phyloP scores from a whole-genome alignment of 2,797 vertebrate genomes.

The Epinephelus malabaricus region DNA sequence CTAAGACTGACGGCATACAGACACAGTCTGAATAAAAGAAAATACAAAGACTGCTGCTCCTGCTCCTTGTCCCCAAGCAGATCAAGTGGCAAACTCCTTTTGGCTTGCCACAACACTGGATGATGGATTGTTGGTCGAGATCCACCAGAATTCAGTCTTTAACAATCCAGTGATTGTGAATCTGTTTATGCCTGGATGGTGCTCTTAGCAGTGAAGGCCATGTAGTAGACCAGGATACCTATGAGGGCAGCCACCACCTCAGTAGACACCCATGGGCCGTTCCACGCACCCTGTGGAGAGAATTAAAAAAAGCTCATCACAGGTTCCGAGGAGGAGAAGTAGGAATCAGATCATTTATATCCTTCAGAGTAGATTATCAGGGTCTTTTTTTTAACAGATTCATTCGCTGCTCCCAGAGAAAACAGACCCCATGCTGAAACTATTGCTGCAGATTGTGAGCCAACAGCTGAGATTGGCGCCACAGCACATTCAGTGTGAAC shows the following conservation, averaged over 20 bases:
- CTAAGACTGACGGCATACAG: constrained; percentile 56
- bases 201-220: constrained; percentile 92
- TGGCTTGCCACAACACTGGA: constrained; percentile 46
- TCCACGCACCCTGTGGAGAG: constrained; percentile 90
- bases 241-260: constrained; percentile 92
- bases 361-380: too few species aligned
- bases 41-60: constrained; percentile 64
- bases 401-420: too few species aligned
- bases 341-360: too few species aligned
- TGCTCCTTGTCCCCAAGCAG: constrained; percentile 48
- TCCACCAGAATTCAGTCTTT: constrained; percentile 73
- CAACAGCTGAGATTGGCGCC: too few species aligned
- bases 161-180: constrained; percentile 49
- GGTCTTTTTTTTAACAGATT: too few species aligned
- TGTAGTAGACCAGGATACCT: constrained; percentile 91
- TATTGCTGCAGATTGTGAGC: too few species aligned
- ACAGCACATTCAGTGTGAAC: too few species aligned
- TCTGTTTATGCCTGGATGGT: constrained; percentile 89
- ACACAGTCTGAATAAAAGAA: constrained; percentile 74
- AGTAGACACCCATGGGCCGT: constrained; percentile 93
- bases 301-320: neutral
- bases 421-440: too few species aligned
- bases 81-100: constrained; percentile 34
- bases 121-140: constrained; percentile 39
- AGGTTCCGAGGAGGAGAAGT: neutral